Conservation (phyloP, 1,140 invertebrate species). For the Scaptomyza pallida region DNA sequence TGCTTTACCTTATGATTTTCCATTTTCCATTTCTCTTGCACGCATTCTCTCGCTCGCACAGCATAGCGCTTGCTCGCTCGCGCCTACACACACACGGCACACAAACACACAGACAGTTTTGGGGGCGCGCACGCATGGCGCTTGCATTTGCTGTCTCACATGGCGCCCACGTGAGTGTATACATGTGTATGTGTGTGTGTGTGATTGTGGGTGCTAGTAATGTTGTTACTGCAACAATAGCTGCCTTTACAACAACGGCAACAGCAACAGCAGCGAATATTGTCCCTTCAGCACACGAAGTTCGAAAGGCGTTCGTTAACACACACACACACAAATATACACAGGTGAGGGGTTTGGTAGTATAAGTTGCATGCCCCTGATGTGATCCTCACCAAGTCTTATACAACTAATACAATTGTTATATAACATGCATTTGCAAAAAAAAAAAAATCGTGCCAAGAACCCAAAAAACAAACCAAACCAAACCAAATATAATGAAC, state of each 20-base stretch:
- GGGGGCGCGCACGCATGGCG: slow-evolving; percentile 73
- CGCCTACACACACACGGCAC: slow-evolving; percentile 28
- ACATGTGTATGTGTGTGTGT: slow-evolving; percentile 24
- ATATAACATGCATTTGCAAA: slow-evolving; percentile 8
- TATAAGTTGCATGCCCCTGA: neutral
- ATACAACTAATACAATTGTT: slow-evolving; percentile 35
- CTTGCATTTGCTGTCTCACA: slow-evolving; percentile 79
- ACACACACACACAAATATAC: neutral
- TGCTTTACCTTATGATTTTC: slow-evolving; percentile 29
- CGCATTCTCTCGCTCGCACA: slow-evolving; percentile 50
- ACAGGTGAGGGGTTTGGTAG: slow-evolving; percentile 2
- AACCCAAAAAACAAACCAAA: slow-evolving; percentile 6
- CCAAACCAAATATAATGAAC: slow-evolving; percentile 38
- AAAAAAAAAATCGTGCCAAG: slow-evolving; percentile 22
- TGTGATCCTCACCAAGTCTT: slow-evolving; percentile 46
- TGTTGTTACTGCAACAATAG: slow-evolving; percentile 78
- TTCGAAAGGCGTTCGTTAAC: slow-evolving; percentile 8
- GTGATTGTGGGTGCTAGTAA: slow-evolving; percentile 65
- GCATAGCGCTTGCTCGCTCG: slow-evolving; percentile 39
- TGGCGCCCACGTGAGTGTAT: slow-evolving; percentile 33
- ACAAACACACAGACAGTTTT: slow-evolving; percentile 15
- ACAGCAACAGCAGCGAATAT: slow-evolving; percentile 26
- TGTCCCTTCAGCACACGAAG: slow-evolving; percentile 41
- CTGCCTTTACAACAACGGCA: slow-evolving; percentile 56
- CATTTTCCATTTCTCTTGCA: slow-evolving; percentile 55